Conservation (phyloP, 2,797 vertebrate genomes). For the Darevskia nairensis region DNA sequence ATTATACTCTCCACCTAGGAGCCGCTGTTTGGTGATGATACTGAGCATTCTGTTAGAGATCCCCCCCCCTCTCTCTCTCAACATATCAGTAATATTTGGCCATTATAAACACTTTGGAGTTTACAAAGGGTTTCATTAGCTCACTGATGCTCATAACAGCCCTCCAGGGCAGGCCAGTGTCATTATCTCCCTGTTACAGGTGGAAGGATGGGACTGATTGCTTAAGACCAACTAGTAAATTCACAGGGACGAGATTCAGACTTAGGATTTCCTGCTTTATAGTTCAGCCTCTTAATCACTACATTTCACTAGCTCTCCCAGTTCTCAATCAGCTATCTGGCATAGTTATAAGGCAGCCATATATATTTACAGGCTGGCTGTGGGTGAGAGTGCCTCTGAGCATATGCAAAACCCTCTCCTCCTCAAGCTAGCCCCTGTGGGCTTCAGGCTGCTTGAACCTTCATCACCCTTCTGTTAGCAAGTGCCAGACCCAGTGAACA, state of each 20-base stretch:
- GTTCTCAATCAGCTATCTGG: not conserved
- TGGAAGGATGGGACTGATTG: not conserved
- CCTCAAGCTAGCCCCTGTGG: not conserved
- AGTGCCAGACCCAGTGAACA: not conserved
- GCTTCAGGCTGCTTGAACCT: not conserved
- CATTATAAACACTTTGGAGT: not conserved
- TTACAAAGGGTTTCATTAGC: not conserved
- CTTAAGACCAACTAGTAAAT: too few relatives aligned
- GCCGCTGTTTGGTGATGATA: too few relatives aligned
- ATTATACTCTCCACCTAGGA: too few relatives aligned
- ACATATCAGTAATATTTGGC: not conserved
- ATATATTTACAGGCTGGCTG: not conserved
- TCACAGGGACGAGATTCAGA: not conserved
- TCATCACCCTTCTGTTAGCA: accelerated
- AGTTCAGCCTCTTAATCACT: not conserved
- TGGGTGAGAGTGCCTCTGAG: not conserved
- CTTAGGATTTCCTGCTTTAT: not conserved
- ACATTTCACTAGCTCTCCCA: too few relatives aligned
- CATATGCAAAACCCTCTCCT: not conserved
- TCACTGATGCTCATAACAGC: not conserved
- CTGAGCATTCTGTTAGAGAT: too few relatives aligned
- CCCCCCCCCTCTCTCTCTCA: not conserved
- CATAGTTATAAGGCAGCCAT: too few relatives aligned
- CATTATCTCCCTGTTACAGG: not conserved
- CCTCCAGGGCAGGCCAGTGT: not conserved